Conservation (phyloP, 2,888 invertebrate species). For the Calameuta idolon region DNA sequence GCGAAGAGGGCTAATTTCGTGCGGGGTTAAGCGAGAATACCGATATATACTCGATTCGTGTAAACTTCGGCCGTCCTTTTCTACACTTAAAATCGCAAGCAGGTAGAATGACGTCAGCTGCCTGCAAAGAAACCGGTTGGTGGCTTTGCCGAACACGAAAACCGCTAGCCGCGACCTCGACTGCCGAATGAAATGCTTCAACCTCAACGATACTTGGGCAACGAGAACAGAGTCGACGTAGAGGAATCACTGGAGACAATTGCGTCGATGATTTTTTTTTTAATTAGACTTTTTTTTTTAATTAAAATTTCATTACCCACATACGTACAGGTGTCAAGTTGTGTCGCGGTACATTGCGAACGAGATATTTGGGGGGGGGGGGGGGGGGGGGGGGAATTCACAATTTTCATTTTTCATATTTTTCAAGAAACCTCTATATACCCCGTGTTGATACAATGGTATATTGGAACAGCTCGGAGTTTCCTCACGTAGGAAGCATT, state of each 20-base stretch:
- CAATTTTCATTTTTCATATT: neutral
- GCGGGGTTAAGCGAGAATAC: neutral
- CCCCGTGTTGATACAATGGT: neutral
- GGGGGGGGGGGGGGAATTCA: too few species aligned
- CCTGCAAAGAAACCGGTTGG: conserved; percentile 50
- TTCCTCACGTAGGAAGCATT: conserved; percentile 42
- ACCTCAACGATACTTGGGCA: neutral
- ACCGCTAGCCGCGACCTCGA: conserved; percentile 55
- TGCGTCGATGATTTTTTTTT: neutral
- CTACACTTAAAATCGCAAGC: conserved; percentile 46
- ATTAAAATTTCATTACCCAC: neutral
- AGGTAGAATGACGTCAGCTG: conserved; percentile 49
- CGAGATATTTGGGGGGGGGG: too few species aligned
- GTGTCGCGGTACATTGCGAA: too few species aligned
- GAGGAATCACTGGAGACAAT: neutral
- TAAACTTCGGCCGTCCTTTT: conserved; percentile 18
- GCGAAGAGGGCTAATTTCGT: neutral
- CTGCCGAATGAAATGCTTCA: conserved; percentile 24
- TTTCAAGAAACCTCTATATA: neutral
- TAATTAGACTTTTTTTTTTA: neutral
- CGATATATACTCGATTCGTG: neutral
- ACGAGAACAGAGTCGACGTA: neutral
- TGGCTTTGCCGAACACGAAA: conserved; percentile 40
- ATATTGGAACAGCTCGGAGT: conserved; percentile 1
- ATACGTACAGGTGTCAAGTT: neutral